A percentile compares a stretch with the other conserved stretches of the same genome.
These are phyloP conservation scores for Stenopsyche tienmushanensis DNA, from an alignment of 1,140 invertebrate genomes.

Conservation along the genomic window DNA sequence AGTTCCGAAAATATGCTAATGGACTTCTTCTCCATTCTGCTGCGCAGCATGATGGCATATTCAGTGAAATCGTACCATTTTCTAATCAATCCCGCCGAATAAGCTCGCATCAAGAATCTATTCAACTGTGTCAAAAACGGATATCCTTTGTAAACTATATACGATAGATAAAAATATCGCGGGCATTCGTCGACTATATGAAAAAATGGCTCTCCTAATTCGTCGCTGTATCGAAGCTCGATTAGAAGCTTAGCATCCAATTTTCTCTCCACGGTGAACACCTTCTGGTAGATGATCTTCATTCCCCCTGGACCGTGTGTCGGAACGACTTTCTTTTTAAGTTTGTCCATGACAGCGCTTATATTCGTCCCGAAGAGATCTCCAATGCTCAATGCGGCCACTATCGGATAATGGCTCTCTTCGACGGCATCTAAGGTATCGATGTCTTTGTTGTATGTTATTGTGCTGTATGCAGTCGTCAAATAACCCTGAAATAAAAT, in stretches of 20 bases:
- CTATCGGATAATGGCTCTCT: constrained; percentile 44
- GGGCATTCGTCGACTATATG: constrained; percentile 52
- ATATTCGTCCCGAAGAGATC: constrained; percentile 44
- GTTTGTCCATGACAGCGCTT: constrained; percentile 30
- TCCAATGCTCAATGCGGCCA: constrained; percentile 41
- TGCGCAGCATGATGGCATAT: constrained; percentile 33
- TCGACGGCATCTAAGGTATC: constrained; percentile 47
- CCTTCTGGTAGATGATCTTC: constrained; percentile 23
- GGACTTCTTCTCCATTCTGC: constrained; percentile 21
- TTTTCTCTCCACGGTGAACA: constrained; percentile 22
- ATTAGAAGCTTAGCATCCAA: constrained; percentile 29
- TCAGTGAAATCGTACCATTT: constrained; percentile 45
- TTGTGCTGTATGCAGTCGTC: constrained; percentile 43
- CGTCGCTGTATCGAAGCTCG: constrained; percentile 12
- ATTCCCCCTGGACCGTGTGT: neutral
- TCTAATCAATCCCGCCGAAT: constrained; percentile 20
- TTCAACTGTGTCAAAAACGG: constrained; percentile 42
- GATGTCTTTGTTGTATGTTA: constrained; percentile 48
- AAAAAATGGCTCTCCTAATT: constrained; percentile 41
- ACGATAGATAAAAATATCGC: constrained; percentile 46
- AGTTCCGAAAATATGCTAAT: constrained; percentile 32
- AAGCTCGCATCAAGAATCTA: constrained; percentile 20
- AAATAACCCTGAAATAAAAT: constrained; percentile 40
- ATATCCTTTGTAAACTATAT: constrained; percentile 43
- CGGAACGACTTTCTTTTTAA: constrained; percentile 39